Conservation (phyloP, 2,113 vertebrate species). For the Cygnus atratus region DNA sequence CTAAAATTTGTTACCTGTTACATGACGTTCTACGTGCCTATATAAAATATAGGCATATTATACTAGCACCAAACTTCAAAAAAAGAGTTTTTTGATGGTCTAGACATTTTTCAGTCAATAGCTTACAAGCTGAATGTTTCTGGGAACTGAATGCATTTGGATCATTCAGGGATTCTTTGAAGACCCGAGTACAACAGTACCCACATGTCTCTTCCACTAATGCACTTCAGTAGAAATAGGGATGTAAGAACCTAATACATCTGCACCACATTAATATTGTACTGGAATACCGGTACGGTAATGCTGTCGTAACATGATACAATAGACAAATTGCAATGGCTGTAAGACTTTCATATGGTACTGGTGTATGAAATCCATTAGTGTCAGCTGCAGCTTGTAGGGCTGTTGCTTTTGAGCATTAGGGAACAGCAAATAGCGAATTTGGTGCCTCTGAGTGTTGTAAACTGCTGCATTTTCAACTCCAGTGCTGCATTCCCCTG, state of each 20-base stretch:
- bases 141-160: conserved; percentile 29
- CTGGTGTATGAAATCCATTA: conserved; percentile 27
- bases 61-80: background rate
- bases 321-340: background rate
- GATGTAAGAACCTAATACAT: conserved; percentile 50
- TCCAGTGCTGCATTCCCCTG: background rate
- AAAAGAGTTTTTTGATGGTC: conserved; percentile 1
- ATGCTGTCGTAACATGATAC: background rate
- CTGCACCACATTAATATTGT: conserved; percentile 42
- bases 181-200: conserved; percentile 3
- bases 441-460: background rate
- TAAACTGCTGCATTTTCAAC: conserved; percentile 6
- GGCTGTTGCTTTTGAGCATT: background rate
- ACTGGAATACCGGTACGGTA: background rate
- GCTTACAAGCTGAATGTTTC: conserved; percentile 32
- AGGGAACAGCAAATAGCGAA: background rate
- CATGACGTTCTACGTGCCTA: background rate
- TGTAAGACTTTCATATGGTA: conserved; percentile 17
- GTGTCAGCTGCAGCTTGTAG: conserved; percentile 5
- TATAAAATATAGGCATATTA: background rate
- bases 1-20: background rate
- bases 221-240: conserved; percentile 25
- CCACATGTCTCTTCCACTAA: conserved; percentile 19
- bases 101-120: conserved; percentile 39
- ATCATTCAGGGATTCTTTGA: conserved; percentile 29